Evolutionary conservation across 2,113 vertebrate genomes (phyloP).

Genomic region (Pholis gunnellus): DNA sequence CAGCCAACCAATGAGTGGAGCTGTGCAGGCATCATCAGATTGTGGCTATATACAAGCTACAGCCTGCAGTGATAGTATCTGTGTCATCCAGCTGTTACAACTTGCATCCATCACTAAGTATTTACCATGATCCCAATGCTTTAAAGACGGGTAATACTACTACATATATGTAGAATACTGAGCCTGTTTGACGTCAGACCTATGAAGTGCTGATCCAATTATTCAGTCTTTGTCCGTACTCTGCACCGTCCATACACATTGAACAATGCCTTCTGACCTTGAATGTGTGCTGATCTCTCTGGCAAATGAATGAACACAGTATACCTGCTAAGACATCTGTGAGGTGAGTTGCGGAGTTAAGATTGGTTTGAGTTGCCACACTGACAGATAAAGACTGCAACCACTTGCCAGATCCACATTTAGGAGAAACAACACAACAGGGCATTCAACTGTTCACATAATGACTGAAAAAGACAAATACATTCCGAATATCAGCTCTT

Average conservation of each 20-base stretch:
- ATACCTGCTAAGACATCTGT: neutral
- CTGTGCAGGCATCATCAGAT: no score
- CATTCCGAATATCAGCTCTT: neutral
- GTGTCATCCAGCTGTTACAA: no score
- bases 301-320: neutral
- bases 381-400: no score
- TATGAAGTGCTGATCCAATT: neutral
- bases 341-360: neutral
- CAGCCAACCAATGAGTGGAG: no score
- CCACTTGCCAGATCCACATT: no score
- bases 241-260: neutral
- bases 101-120: neutral
- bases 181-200: slow-evolving; percentile 18
- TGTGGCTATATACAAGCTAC: no score
- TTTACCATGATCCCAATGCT: slow-evolving; percentile 9
- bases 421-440: no score
- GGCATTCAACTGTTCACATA: neutral
- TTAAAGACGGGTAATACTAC: neutral
- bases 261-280: neutral
- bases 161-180: neutral
- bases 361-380: no score
- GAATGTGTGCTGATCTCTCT: neutral
- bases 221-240: neutral
- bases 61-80: no score
- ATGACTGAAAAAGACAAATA: neutral